phyloP scores from a whole-genome alignment of 1,140 invertebrate species.

The Hestina assimilis region DNA sequence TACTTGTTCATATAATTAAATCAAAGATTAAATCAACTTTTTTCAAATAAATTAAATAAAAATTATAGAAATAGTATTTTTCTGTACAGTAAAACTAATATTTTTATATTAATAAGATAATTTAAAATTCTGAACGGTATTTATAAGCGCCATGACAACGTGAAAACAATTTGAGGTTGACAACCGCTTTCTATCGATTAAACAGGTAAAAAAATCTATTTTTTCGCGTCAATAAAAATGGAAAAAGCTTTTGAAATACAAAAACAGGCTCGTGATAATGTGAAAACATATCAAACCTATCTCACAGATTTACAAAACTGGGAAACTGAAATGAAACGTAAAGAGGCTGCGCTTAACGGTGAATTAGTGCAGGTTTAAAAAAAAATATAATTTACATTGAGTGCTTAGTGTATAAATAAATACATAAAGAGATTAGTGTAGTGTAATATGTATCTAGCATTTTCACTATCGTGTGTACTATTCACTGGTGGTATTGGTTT shows the following conservation, averaged over 20 bases:
- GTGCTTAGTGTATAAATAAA: conserved; percentile 15
- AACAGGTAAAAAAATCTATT: conserved; percentile 48
- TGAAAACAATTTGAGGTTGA: conserved; percentile 34
- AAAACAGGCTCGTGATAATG: conserved; percentile 85
- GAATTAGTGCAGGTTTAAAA: conserved; percentile 64
- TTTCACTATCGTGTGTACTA: conserved; percentile 11
- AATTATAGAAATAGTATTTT: no score
- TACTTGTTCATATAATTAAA: no score
- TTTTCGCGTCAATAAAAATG: conserved; percentile 50
- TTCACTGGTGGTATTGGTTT: conserved; percentile 20
- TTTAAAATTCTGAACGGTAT: conserved; percentile 22
- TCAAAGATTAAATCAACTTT: no score
- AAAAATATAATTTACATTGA: conserved; percentile 6
- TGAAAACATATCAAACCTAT: conserved; percentile 84
- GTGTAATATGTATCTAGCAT: conserved; percentile 28
- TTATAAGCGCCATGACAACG: conserved; percentile 41
- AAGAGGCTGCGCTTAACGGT: conserved; percentile 82
- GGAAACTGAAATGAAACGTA: conserved; percentile 90
- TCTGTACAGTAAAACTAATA: not conserved
- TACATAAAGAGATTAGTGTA: conserved; percentile 1
- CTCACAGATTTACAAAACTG: conserved; percentile 88
- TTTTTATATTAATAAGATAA: not conserved
- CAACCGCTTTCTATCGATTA: conserved; percentile 18
- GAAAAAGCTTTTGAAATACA: conserved; percentile 79
- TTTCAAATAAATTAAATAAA: no score